A percentile compares a stretch with the other conserved stretches of the same genome.
Evolutionary conservation across 1,140 invertebrate species (phyloP).

Genomic region (Ruditapes philippinarum): DNA sequence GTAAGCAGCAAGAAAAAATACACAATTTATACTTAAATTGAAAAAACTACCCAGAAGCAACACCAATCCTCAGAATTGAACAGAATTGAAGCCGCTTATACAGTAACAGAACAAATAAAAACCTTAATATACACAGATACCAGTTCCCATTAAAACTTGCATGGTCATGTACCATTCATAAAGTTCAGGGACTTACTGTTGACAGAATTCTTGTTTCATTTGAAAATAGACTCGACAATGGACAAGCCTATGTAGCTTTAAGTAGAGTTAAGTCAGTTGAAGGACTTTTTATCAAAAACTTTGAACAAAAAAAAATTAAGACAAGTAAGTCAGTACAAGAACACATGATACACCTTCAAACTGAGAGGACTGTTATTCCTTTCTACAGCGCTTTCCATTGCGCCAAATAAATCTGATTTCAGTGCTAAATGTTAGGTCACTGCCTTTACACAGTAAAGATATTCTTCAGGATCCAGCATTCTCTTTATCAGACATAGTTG

Average conservation of each 20-base stretch:
- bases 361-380: not conserved
- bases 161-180: slow-evolving; percentile 53
- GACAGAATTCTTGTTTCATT: slow-evolving; percentile 12
- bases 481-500: slow-evolving; percentile 30
- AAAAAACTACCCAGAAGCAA: not conserved
- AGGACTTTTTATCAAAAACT: not conserved
- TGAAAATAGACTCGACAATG: slow-evolving; percentile 21
- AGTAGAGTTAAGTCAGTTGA: slow-evolving; percentile 20
- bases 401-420: no score
- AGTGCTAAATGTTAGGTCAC: not conserved
- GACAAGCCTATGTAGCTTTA: slow-evolving; percentile 62
- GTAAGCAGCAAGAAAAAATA: not conserved
- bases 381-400: not conserved
- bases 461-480: not conserved
- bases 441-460: not conserved
- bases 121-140: not conserved
- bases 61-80: not conserved
- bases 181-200: slow-evolving; percentile 53
- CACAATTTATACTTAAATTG: slow-evolving; percentile 4
- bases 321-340: not conserved
- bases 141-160: slow-evolving; percentile 53
- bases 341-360: not conserved
- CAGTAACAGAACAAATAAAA: not conserved
- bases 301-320: not conserved
- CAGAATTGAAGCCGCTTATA: no score